Evolutionary conservation across 2,888 invertebrate species (phyloP).

Genomic region (Limnephilus rhombicus): DNA sequence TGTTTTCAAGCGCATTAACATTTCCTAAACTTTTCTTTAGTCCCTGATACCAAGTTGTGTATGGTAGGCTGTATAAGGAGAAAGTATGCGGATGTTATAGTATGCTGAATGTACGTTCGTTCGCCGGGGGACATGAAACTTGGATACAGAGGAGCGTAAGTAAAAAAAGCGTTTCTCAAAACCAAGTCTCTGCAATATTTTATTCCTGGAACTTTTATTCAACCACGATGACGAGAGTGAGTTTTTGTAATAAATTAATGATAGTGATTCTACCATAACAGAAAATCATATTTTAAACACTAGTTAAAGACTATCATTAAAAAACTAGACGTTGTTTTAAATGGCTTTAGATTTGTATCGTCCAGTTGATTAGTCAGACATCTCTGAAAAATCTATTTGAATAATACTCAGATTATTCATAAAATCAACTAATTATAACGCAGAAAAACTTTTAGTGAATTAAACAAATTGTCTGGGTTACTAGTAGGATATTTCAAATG

Average conservation of each 20-base stretch:
- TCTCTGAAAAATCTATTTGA: no score
- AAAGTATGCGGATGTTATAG: neutral
- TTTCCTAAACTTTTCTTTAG: neutral
- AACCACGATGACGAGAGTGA: neutral
- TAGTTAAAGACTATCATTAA: neutral
- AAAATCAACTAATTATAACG: no score
- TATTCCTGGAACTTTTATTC: neutral
- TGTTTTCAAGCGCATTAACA: neutral
- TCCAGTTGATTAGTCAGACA: no score
- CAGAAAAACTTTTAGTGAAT: no score
- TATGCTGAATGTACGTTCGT: neutral
- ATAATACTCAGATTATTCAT: no score
- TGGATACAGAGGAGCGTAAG: constrained; percentile 17
- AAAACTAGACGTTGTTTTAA: no score
- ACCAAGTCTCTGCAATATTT: neutral
- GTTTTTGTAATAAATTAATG: neutral
- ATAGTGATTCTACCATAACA: neutral
- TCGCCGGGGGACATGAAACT: neutral
- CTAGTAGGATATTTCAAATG: no score
- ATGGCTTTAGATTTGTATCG: neutral
- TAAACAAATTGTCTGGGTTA: no score
- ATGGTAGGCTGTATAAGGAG: neutral
- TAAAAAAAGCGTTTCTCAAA: constrained; percentile 1
- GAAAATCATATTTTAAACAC: neutral
- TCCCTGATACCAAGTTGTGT: neutral